Evolutionary conservation across 37 sponge, comb jelly and placozoan species (phyloP).

Genomic region (Agelas oroides): DNA sequence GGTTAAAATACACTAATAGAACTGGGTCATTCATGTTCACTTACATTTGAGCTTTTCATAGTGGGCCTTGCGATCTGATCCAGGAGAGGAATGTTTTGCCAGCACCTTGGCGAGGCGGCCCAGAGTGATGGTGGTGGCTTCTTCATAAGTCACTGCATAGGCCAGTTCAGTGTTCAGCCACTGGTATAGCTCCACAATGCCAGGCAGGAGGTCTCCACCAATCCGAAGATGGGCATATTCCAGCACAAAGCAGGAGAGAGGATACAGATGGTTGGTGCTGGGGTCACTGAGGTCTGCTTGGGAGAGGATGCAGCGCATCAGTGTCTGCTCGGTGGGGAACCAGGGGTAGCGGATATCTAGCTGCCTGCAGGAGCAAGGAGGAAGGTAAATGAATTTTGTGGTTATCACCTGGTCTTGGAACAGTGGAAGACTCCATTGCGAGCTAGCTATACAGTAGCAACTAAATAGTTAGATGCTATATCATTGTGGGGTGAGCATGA

Average conservation of each 20-base stretch:
- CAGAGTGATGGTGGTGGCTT: conserved; percentile 57
- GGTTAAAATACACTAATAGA: not conserved
- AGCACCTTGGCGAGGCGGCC: conserved; percentile 40
- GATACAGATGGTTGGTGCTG: conserved; percentile 3
- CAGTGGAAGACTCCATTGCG: not conserved
- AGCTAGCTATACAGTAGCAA: too few relatives aligned
- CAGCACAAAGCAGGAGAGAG: conserved; percentile 54
- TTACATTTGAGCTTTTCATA: conserved; percentile 49
- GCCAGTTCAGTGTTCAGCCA: conserved; percentile 79
- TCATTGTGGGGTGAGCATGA: too few relatives aligned
- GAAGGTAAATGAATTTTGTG: too few relatives aligned
- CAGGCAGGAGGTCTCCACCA: conserved; percentile 75
- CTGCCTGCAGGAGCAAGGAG: conserved; percentile 10
- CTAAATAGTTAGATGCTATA: too few relatives aligned
- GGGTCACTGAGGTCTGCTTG: conserved; percentile 12
- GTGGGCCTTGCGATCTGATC: conserved; percentile 17
- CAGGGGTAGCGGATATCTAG: conserved; percentile 62
- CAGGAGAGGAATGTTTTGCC: conserved; percentile 7
- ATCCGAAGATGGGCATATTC: conserved; percentile 55
- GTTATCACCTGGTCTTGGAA: too few relatives aligned
- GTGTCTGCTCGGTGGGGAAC: conserved; percentile 46
- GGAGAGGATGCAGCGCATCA: conserved; percentile 56
- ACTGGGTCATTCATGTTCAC: not conserved
- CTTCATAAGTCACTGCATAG: conserved; percentile 70
- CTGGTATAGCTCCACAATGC: conserved; percentile 84